Base-by-base conservation (phyloP, 53 echinoderm and acorn worm species). In the Temnopleurus reevesii region DNA sequence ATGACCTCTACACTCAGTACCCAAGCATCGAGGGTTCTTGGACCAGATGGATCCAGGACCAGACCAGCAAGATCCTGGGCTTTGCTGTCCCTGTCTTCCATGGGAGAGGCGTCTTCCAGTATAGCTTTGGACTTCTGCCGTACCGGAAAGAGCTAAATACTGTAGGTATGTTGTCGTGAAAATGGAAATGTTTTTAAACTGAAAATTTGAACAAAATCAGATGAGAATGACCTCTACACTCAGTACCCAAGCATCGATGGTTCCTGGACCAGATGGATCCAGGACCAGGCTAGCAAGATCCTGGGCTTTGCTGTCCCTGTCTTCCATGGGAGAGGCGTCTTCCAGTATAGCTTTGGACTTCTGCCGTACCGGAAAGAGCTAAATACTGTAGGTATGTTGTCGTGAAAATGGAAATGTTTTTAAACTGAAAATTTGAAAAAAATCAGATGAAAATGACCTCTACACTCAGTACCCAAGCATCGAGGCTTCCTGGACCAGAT, bases 361-460 rank as follows among this genome's bases (percentile, higher is more conserved):
- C 27, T 99, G 24, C 96, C 99, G 7, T 91, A 92, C 84, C 79
- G 99, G 61, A 92, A 87, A 56, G 96, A 94, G 10, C 93, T 99
- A 41, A 91, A 92, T 26, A 96, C 96, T 45, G 96, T 99, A 26
- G 96, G 99, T 99, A 94, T 85, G 93, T 9, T 15, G 15, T 0
- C 5, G 26, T 25, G 2, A 59, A 59, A 2, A 7, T 25, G 9
- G 7, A 56, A 56, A 12, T 49, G 2, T 7, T 13, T 55, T 17
- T 17, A 1, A n/a, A 15, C n/a, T 3, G 0, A 54, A 4, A 12
- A n/a, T n/a, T n/a, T n/a, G n/a, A n/a, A n/a, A n/a, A n/a, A n/a
- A n/a, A n/a, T n/a, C n/a, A n/a, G 99, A 96, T 56, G 99, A 99
- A 35, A 89, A 65, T 23, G 91, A 99, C 46, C 93, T 96, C n/a